Evolutionary conservation across 2,888 invertebrate species (phyloP), one percentile per base, ranked within the genome.

Genomic region (Oegoconia quadripuncta): DNA sequence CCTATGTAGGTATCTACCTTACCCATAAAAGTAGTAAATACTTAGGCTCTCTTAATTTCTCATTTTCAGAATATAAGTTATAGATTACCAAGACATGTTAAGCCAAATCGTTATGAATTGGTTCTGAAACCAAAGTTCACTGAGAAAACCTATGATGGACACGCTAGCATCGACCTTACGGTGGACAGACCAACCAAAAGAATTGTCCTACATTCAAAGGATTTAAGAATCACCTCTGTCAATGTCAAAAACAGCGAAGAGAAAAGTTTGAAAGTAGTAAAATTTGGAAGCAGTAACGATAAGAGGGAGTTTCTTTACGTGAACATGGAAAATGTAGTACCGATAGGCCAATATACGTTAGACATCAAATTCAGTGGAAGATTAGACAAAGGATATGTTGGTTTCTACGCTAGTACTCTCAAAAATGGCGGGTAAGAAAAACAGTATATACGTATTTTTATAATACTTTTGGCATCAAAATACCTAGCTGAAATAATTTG

Each of bases 101-200:
- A 77, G 18, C 95, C 95, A 0, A 57, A 69, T 12, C 88, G 90
- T 44, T 96, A 96, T 64, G 90, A 92, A 52, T 74, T 96, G 3
- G 83, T 79, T 34, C 72, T 95, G 20, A 78, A 89, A 60, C 95
- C 95, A 0, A 76, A 93, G 55, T 76, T 93, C 44, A 72, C 68
- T 3, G 74, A 66, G 23, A 90, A 90, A 70, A 88, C 46, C 64
- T 88, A 56, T 89, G 88, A 41, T 29, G 95, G 94, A 9, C 78
- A 72, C 34, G 89, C 91, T 0, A 60, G 49, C 0, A 90, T 92
- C n/a, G n/a, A n/a, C n/a, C n/a, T n/a, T n/a, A n/a, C n/a, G n/a
- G n/a, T n/a, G n/a, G n/a, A n/a, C n/a, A 55, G 78, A 54, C 53
- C 77, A 1, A 88, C 89, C 0, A 61, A 77, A 39, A 60, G 57